Base-by-base conservation (phyloP, 2,113 vertebrate genomes). In the Asarcornis scutulata region DNA sequence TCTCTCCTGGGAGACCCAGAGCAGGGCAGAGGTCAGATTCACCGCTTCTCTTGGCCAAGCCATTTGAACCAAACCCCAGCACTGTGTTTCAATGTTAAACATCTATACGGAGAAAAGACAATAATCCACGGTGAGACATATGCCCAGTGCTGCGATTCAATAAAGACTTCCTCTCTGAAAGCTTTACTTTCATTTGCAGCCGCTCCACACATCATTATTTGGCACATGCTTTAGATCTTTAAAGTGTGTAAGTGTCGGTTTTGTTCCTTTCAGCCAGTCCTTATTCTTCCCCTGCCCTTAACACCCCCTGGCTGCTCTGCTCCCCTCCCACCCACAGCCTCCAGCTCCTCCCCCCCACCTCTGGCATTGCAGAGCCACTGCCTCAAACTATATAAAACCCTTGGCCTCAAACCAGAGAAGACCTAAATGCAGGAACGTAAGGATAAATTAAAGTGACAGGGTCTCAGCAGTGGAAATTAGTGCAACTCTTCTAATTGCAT, bases 401-500 rank as follows among this genome's bases (percentile, higher is more conserved):
- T 97, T 98, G 98, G 98, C 98, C 97, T 98, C 97, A 97, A 97
- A 98, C 95, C 97, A 98, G 97, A 96, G 97, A 98, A 97, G 97
- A 96, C 97, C 98, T 98, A 98, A 98, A 98, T 97, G 97, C 97
- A 97, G 96, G 96, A 98, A 98, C 97, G 97, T 98, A 97, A 97
- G 98, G 96, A 97, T 98, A 98, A 99, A 98, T 98, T 99, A 99
- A 98, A 98, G 98, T 98, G 98, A 98, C 98, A 98, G 98, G 98
- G 97, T 98, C 98, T 98, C 98, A 98, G 98, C 98, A 98, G 98
- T 98, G 98, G 98, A 99, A 98, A 99, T 98, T 98, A 98, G 98
- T 98, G 98, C 98, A 98, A 98, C 98, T 98, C 98, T 98, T 98
- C 99, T 99, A 99, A 99, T 99, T 99, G 99, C 98, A 98, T 98